These are phyloP conservation scores for Petromus typicus DNA, from an alignment of 2,113 vertebrate species.

Conservation along the genomic window DNA sequence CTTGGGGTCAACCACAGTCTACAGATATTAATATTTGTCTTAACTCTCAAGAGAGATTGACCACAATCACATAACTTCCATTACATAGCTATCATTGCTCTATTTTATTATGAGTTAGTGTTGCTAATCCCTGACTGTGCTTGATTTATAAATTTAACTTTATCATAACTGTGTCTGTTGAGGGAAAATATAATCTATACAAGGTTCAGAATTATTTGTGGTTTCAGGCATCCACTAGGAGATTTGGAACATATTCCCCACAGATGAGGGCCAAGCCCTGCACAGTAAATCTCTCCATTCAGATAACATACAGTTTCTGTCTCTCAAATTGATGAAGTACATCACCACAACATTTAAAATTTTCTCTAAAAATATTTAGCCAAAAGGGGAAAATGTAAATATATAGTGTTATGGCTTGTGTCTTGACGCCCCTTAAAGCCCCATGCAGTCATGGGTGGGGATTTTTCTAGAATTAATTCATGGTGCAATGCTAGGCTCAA, in stretches of 20 bases:
- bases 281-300: neutral
- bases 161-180: neutral
- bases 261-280: neutral
- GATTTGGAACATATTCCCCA: neutral
- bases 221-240: neutral
- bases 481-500: too few relatives aligned
- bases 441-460: too few relatives aligned
- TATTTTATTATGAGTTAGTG: neutral
- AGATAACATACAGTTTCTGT: neutral
- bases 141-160: neutral
- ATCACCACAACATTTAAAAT: neutral
- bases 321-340: neutral
- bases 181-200: neutral
- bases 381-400: neutral
- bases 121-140: neutral
- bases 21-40: neutral
- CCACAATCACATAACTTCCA: neutral
- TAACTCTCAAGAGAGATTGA: neutral
- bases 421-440: too few relatives aligned
- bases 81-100: neutral
- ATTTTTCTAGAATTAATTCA: too few relatives aligned
- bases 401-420: too few relatives aligned
- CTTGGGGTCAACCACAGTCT: neutral
- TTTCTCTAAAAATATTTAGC: neutral
- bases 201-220: neutral